Percentiles rank a stretch among this genome's conserved stretches.
These are phyloP conservation scores for Delia radicum DNA, from an alignment of 1,140 invertebrate genomes.

Conservation along the genomic window DNA sequence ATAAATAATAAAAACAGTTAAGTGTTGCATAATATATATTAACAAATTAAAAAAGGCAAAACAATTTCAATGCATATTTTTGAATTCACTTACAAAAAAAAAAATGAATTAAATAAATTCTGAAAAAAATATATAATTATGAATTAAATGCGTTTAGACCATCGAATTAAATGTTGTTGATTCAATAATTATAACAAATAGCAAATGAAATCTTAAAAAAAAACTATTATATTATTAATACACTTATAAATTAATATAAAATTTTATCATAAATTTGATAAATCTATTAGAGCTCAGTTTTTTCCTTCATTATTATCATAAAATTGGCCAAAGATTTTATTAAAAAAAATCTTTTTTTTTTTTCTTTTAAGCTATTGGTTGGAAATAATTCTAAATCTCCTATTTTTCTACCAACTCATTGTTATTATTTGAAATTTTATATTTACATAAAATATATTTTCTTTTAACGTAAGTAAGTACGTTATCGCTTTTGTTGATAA, in stretches of 20 bases:
- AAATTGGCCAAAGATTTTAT: not conserved
- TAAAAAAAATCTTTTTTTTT: not conserved
- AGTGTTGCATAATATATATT: not conserved
- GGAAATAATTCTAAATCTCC: not conserved
- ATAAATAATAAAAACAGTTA: not conserved
- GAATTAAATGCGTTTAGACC: constrained; percentile 14
- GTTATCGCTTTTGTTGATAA: too few species aligned
- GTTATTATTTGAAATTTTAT: too few species aligned
- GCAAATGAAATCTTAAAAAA: not conserved
- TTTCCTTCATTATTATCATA: not conserved
- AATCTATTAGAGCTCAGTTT: not conserved
- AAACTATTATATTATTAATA: not conserved
- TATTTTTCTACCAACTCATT: too few species aligned
- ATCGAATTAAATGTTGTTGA: constrained; percentile 12
- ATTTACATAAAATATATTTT: too few species aligned
- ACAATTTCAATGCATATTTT: not conserved
- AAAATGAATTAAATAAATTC: not conserved
- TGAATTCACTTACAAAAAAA: not conserved
- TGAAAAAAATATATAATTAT: not conserved
- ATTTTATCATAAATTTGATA: not conserved
- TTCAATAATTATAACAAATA: not conserved
- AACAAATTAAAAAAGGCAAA: not conserved
- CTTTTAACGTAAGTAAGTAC: too few species aligned
- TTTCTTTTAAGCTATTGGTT: not conserved
- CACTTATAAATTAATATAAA: not conserved